Conservation (phyloP, 2,113 vertebrate genomes). For the Eulacestoma nigropectus region DNA sequence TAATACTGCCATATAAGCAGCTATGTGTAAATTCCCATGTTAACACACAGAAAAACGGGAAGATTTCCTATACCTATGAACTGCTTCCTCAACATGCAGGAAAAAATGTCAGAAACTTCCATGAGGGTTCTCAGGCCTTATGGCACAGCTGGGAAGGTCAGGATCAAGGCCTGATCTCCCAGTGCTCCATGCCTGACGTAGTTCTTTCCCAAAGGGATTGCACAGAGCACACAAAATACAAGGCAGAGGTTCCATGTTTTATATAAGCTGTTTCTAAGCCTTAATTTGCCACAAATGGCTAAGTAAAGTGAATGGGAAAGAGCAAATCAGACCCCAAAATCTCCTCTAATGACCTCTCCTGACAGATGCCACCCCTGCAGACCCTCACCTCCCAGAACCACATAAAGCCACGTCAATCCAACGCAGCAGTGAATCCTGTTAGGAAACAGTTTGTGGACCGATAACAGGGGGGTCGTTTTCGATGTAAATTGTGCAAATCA, state of each 20-base stretch:
- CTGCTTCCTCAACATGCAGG: not conserved
- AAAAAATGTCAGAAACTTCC: not conserved
- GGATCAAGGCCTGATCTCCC: not conserved
- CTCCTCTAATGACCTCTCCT: not conserved
- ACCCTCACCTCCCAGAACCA: not conserved
- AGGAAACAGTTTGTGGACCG: not conserved
- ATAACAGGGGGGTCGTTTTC: fast-evolving
- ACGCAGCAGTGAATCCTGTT: not conserved
- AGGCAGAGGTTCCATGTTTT: not conserved
- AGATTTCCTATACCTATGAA: not conserved
- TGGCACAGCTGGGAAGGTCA: not conserved
- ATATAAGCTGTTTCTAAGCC: not conserved
- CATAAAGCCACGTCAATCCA: fast-evolving
- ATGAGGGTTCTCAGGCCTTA: not conserved
- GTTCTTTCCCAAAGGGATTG: not conserved
- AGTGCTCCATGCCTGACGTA: fast-evolving
- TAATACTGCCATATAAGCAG: not conserved
- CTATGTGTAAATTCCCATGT: not conserved
- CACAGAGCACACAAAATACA: not conserved
- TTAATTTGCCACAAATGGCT: not conserved
- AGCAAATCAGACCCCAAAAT: not conserved
- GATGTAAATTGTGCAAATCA: not conserved
- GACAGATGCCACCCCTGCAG: not conserved
- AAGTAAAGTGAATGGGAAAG: not conserved
- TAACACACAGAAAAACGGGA: not conserved